These are phyloP conservation scores for Lymantria dispar DNA, from an alignment of 2,888 invertebrate species.

Conservation along the genomic window DNA sequence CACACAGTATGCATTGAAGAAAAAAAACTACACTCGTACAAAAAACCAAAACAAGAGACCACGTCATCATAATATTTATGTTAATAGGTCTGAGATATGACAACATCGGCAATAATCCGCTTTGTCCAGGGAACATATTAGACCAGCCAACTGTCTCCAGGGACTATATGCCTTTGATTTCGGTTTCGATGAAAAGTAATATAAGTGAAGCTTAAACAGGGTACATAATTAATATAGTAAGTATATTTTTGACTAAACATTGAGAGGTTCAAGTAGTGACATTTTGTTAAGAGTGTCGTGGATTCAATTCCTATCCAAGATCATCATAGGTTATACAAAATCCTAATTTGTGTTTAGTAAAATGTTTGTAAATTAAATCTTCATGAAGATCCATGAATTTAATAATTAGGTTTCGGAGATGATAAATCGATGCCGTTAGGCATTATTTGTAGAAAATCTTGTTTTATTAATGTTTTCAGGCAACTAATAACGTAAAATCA, in stretches of 20 bases:
- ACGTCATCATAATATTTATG: slow-evolving; percentile 67
- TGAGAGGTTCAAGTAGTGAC: no score
- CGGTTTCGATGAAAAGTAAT: slow-evolving; percentile 75
- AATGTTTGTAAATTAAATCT: no score
- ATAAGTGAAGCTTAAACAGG: slow-evolving; percentile 38
- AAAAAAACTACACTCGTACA: slow-evolving; percentile 37
- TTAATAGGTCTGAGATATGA: slow-evolving; percentile 72
- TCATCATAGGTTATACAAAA: no score
- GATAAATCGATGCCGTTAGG: no score
- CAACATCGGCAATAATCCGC: slow-evolving; percentile 76
- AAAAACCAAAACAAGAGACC: slow-evolving; percentile 62
- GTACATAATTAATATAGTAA: slow-evolving; percentile 55
- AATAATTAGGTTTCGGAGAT: no score
- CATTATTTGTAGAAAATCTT: no score
- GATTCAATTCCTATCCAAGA: no score
- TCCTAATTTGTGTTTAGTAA: no score
- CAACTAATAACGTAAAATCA: no score
- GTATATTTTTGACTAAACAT: slow-evolving; percentile 11
- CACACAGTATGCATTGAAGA: slow-evolving; percentile 57
- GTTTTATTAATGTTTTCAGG: no score
- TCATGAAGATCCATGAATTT: no score
- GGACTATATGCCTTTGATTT: slow-evolving; percentile 74
- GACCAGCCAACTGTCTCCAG: slow-evolving; percentile 50
- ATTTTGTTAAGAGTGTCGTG: no score
- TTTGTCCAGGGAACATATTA: slow-evolving; percentile 73